Percentiles rank a stretch among this genome's conserved stretches.
These are phyloP conservation scores for Pomatostomus ruficeps DNA, from an alignment of 2,113 vertebrate genomes.

Conservation along the genomic window DNA sequence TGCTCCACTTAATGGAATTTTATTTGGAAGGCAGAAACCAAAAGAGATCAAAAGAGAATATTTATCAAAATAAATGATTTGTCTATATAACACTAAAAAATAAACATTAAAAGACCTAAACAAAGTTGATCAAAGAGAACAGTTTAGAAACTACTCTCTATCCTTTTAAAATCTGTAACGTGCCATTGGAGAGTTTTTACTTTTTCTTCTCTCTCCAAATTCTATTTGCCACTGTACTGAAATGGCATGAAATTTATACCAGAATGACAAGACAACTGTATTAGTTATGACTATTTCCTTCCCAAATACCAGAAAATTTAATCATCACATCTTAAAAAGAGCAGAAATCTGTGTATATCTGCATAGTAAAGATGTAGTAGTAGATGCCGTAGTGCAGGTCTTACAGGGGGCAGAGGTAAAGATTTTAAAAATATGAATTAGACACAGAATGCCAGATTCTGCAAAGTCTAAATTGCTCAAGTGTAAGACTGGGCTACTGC, in stretches of 20 bases:
- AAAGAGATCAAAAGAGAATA: background rate
- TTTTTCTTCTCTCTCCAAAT: background rate
- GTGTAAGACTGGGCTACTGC: background rate
- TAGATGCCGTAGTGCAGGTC: background rate
- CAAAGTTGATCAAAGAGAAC: background rate
- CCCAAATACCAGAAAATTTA: background rate
- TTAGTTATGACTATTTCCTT: background rate
- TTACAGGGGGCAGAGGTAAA: background rate
- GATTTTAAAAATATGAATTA: background rate
- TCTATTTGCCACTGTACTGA: background rate
- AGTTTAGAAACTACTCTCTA: background rate
- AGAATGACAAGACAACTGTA: background rate
- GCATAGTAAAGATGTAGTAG: background rate
- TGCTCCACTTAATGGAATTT: background rate
- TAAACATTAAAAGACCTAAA: slow-evolving; percentile 29
- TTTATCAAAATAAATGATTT: slow-evolving; percentile 48
- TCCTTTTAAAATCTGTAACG: background rate
- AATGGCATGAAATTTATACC: background rate
- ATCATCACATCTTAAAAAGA: background rate
- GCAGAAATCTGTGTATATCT: background rate
- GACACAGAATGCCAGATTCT: background rate
- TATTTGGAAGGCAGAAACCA: background rate
- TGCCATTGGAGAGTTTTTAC: background rate
- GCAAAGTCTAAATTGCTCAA: background rate
- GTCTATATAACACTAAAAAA: background rate